Base-by-base conservation (phyloP, 2,113 vertebrate genomes). In the Ascaphus truei region DNA sequence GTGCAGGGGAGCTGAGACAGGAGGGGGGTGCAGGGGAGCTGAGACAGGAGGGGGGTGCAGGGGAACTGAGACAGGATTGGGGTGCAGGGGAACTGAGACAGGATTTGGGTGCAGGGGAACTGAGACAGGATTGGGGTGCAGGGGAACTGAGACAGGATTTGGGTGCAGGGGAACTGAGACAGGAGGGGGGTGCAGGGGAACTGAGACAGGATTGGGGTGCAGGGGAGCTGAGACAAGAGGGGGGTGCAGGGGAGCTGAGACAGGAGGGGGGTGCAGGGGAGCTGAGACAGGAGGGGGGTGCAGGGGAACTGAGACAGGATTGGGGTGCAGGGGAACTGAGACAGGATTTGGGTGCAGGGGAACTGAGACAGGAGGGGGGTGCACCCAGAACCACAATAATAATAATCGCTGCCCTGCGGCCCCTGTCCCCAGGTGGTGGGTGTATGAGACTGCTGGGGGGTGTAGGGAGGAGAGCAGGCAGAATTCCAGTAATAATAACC, bases 81-180 rank as follows among this genome's bases (percentile, higher is more conserved):
- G 34, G n/a, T 6, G 3, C 15, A 13, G n/a, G 3, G 30, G n/a
- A n/a, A n/a, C 48, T 12, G 9, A 2, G 3, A 12, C 11, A 18
- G 33, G 2, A 62, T 15, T 13, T 10, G 4, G 37, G 68, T 52
- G 20, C 37, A 61, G 25, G 25, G 52, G 45, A 58, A 68, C 65
- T 39, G 65, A 68, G 65, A 68, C 57, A 53, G 65, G 39, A 22
- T 52, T 53, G 50, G 2, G n/a, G n/a, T n/a, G n/a, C n/a, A n/a
- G n/a, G n/a, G n/a, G n/a, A n/a, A n/a, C n/a, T n/a, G n/a, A n/a
- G n/a, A n/a, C n/a, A n/a, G n/a, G n/a, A n/a, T n/a, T n/a, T n/a
- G n/a, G n/a, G n/a, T n/a, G n/a, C n/a, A n/a, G n/a, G n/a, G n/a
- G n/a, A n/a, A n/a, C n/a, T n/a, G n/a, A n/a, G n/a, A n/a, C n/a